Percentiles rank a stretch among this genome's conserved stretches.
These are phyloP conservation scores for Tetanocera ferruginea DNA, from an alignment of 2,888 invertebrate species.

Conservation along the genomic window DNA sequence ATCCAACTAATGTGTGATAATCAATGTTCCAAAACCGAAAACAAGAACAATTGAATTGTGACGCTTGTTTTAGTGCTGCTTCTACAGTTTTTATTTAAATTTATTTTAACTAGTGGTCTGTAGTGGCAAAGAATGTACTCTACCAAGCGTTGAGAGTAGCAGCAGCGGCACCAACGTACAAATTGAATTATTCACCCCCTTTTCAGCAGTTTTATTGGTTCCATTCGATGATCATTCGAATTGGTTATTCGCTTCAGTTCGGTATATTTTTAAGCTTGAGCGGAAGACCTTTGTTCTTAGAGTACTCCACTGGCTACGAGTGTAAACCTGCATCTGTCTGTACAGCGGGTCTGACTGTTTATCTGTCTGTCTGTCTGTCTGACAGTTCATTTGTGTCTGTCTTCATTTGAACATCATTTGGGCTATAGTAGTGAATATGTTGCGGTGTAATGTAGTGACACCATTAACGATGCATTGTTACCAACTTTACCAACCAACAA, in stretches of 20 bases:
- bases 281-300: constrained; percentile 56
- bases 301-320: no score
- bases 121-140: not conserved
- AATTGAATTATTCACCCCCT: constrained; percentile 49
- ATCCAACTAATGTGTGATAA: constrained; percentile 61
- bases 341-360: not conserved
- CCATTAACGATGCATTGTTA: constrained; percentile 57
- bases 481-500: constrained; percentile 36
- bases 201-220: constrained; percentile 59
- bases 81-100: constrained; percentile 41
- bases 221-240: constrained; percentile 66
- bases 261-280: constrained; percentile 43
- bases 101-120: constrained; percentile 50
- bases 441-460: constrained; percentile 54
- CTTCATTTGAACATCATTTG: constrained; percentile 6
- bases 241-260: constrained; percentile 27
- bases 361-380: constrained; percentile 2
- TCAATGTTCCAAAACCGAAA: constrained; percentile 63
- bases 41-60: constrained; percentile 54
- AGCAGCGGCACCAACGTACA: constrained; percentile 27
- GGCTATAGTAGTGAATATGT: not conserved
- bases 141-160: constrained; percentile 4
- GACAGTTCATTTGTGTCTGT: not conserved
- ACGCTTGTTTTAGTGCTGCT: constrained; percentile 58
- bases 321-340: no score